Evolutionary conservation across 2,797 vertebrate genomes (phyloP).

Genomic region (Lindbergichthys nudifrons): DNA sequence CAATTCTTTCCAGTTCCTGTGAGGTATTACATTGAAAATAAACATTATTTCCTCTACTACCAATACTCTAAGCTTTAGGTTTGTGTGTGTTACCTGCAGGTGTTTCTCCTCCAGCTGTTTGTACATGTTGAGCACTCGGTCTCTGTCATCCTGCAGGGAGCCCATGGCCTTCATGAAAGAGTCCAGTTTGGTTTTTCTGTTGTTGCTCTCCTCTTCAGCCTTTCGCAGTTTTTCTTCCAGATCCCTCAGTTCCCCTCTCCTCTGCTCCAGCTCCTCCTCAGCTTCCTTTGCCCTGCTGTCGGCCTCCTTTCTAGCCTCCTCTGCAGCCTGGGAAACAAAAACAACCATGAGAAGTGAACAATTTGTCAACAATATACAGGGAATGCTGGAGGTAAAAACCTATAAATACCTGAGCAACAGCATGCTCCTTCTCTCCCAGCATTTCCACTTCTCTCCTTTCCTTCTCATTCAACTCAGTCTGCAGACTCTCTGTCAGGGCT

Average conservation of each 20-base stretch:
- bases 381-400: background rate
- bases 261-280: slow-evolving; percentile 86
- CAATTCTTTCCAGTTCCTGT: too few species aligned
- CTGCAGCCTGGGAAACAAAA: slow-evolving; percentile 82
- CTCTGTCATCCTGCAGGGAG: slow-evolving; percentile 95
- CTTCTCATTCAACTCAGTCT: slow-evolving; percentile 88
- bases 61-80: background rate
- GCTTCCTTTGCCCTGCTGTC: slow-evolving; percentile 84
- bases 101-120: slow-evolving; percentile 94
- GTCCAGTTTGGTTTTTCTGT: slow-evolving; percentile 88
- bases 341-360: background rate
- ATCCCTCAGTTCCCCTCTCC: slow-evolving; percentile 77
- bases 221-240: slow-evolving; percentile 84
- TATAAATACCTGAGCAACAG: slow-evolving; percentile 81
- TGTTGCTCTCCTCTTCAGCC: slow-evolving; percentile 85
- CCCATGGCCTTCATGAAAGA: slow-evolving; percentile 95
- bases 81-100: slow-evolving; percentile 74
- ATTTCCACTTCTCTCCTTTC: slow-evolving; percentile 91
- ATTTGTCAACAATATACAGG: background rate
- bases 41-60: too few species aligned
- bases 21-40: too few species aligned
- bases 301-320: slow-evolving; percentile 86
- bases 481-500: slow-evolving; percentile 86
- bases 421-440: slow-evolving; percentile 91
- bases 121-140: slow-evolving; percentile 89